phyloP scores from a whole-genome alignment of 2,888 invertebrate genomes.

The Fabriciana adippe region DNA sequence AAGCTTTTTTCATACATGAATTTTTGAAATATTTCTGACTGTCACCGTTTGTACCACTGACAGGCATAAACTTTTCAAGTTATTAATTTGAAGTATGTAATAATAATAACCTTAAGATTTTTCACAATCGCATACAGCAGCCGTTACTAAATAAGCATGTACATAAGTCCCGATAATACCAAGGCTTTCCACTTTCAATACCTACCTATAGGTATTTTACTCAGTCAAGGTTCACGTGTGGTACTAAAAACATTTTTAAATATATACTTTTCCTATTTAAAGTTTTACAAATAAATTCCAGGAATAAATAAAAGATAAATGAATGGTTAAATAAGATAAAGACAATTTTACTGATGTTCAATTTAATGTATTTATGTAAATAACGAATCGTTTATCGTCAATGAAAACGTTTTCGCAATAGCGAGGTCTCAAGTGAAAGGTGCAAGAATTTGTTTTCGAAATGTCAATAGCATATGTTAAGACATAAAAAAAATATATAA shows the following conservation, averaged over 20 bases:
- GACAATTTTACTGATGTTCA: neutral
- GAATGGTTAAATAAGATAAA: neutral
- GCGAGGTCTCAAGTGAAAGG: conserved; percentile 52
- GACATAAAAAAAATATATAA: conserved; percentile 34
- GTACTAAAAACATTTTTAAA: conserved; percentile 10
- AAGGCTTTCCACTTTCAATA: conserved; percentile 78
- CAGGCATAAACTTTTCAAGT: no score
- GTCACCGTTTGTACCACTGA: no score
- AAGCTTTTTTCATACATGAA: no score
- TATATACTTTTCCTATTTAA: neutral
- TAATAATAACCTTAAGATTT: conserved; percentile 48
- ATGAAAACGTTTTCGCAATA: conserved; percentile 46
- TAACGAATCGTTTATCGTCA: conserved; percentile 36
- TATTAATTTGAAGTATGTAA: no score
- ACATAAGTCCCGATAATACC: conserved; percentile 63
- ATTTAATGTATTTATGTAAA: conserved; percentile 17
- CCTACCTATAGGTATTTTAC: conserved; percentile 29
- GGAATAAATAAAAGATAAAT: no score
- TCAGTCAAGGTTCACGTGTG: conserved; percentile 25
- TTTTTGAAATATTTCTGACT: no score
- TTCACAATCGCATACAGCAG: conserved; percentile 56
- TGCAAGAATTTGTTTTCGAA: conserved; percentile 48
- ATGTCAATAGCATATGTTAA: conserved; percentile 49
- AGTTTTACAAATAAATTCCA: no score
- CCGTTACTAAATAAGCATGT: conserved; percentile 62